A percentile compares a stretch with the other conserved stretches of the same genome.
These are phyloP conservation scores for Scomber japonicus DNA, from an alignment of 2,113 vertebrate genomes.

Conservation along the genomic window DNA sequence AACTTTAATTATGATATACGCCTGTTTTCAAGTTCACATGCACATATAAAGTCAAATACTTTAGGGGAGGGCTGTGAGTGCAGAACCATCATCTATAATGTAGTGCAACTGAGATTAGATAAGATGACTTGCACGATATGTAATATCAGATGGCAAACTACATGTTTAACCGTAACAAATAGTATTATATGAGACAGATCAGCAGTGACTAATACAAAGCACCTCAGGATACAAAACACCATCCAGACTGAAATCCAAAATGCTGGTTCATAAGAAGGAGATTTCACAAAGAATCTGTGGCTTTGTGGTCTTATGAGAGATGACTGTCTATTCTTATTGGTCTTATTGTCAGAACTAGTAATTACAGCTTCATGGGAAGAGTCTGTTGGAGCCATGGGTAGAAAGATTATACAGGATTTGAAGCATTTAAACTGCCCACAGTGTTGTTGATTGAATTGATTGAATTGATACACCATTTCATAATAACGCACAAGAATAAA, in stretches of 20 bases:
- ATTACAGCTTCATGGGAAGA: background rate
- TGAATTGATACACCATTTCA: background rate
- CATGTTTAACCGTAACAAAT: constrained; percentile 21
- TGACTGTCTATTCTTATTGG: constrained; percentile 13
- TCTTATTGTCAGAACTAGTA: constrained; percentile 13
- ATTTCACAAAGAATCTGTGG: constrained; percentile 35
- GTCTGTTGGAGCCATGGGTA: background rate
- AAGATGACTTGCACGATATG: constrained; percentile 28
- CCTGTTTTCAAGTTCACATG: background rate
- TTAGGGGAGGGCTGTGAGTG: background rate
- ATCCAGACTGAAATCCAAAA: constrained; percentile 27
- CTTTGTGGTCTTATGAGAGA: constrained; percentile 27
- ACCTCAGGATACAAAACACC: constrained; percentile 45
- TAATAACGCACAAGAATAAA: background rate
- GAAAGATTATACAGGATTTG: background rate
- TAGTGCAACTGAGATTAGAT: constrained; percentile 17
- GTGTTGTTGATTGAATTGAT: background rate
- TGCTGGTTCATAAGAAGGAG: constrained; percentile 14
- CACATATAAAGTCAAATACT: constrained; percentile 6
- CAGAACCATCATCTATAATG: constrained; percentile 1
- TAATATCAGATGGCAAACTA: constrained; percentile 36
- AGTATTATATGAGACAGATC: constrained; percentile 36
- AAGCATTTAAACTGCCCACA: background rate
- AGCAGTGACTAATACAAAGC: constrained; percentile 47
- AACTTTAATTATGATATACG: background rate